Base-by-base conservation (phyloP, 2,888 invertebrate genomes). In the Microplitis manilae region DNA sequence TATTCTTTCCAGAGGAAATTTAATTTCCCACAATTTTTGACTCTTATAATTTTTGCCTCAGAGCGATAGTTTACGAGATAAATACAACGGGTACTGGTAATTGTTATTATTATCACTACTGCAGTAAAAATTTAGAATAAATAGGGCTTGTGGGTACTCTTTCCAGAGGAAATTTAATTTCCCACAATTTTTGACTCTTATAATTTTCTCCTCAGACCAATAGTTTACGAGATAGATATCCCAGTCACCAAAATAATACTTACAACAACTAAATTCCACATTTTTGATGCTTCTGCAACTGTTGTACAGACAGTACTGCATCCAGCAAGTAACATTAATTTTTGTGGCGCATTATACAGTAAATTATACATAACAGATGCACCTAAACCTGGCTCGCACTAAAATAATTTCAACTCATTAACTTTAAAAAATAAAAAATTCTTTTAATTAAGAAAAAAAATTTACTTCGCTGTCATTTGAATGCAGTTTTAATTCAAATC, bases 191-290 rank as follows among this genome's bases (percentile, higher is more conserved):
- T 30, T 30, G 2, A 30, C 30, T 30, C 30, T 30, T 30, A 30
- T 30, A 30, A 30, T 30, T 30, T 30, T 2, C 30, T 30, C 30
- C 30, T 30, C 30, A 30, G 4, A 30, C 2, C 4, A 2, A 30
- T 30, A 30, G 30, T 30, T 30, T 30, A 71, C n/a, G 60, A n/a
- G 65, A 62, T 7, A 60, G 38, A 30, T 30, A 30, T 30, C 2
- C 30, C 30, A 30, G 30, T 30, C 30, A 30, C 30, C 4, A 30
- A 30, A 30, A 30, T 0, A 71, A 71, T 77, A 94, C 96, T 94
- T 91, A 99, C 99, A 92, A 99, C 99, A 90, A 99, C 96, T 80
- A 99, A 93, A 91, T 99, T 99, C 99, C 99, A 99, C 97, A 99
- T 98, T 91, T 98, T 98, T 76, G 99, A 99, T 64, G 99, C 98